phyloP scores from a whole-genome alignment of 2,113 vertebrate species.

The Poeciliopsis prolifica region DNA sequence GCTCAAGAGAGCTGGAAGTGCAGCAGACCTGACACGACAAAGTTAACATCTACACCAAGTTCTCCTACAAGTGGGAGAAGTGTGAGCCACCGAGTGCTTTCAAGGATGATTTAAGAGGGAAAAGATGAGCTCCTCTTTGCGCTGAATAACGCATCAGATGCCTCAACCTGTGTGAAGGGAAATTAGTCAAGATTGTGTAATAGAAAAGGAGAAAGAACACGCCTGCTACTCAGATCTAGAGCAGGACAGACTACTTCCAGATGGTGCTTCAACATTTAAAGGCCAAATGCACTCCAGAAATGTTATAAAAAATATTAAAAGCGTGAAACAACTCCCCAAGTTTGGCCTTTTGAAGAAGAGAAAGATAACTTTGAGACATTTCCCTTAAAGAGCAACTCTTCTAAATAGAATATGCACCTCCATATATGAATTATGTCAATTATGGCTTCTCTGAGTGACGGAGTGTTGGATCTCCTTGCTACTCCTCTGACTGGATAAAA shows the following conservation, averaged over 20 bases:
- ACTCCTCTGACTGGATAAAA: neutral
- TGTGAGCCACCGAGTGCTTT: neutral
- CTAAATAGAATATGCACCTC: too few relatives aligned
- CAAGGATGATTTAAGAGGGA: neutral
- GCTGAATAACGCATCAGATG: neutral
- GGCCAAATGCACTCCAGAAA: too few relatives aligned
- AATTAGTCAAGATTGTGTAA: neutral
- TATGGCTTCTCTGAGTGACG: too few relatives aligned
- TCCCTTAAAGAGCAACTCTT: too few relatives aligned
- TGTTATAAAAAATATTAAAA: too few relatives aligned
- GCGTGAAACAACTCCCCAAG: too few relatives aligned
- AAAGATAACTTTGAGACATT: too few relatives aligned
- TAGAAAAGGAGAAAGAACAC: neutral
- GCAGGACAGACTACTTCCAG: neutral
- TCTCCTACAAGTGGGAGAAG: neutral
- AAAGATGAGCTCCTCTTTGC: neutral
- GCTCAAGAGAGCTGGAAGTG: conserved; percentile 35
- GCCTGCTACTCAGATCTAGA: neutral
- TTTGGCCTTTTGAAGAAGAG: too few relatives aligned
- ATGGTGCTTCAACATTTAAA: too few relatives aligned
- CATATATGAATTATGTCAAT: too few relatives aligned
- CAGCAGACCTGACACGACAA: conserved; percentile 35
- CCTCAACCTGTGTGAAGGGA: neutral
- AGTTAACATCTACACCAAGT: conserved; percentile 14
- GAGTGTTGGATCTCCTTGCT: too few relatives aligned